Evolutionary conservation across 2,888 invertebrate species (phyloP), one percentile per base, ranked within the genome.

Genomic region (Plagiodera versicolora): DNA sequence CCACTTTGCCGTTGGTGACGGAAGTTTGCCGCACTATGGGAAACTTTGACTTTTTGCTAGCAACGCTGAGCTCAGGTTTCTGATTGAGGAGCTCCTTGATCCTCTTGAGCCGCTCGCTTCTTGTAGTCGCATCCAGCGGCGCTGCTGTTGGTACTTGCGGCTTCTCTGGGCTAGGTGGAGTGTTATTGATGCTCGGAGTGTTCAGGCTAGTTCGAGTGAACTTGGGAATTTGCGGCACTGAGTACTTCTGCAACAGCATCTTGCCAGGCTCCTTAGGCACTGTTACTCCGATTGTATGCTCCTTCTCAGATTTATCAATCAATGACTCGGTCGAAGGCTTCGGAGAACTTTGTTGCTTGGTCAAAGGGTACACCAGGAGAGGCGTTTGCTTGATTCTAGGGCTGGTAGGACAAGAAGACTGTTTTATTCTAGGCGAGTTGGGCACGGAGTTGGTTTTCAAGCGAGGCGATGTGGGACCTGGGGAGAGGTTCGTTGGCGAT

Each of bases 391-490:
- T 89, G 65, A 88, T 83, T 69, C 88, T 83, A 2, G 88, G 87
- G 60, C 87, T 87, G 28, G 87, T 85, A 28, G 87, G 79, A 39
- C 88, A 88, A 24, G 89, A 88, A 1, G 88, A 87, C 73, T 85
- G 87, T 76, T 89, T 89, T 74, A 89, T 84, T 72, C 88, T 82
- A 1, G 92, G 91, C 0, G 91, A 91, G 32, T 91, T 90, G 67
- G 91, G 91, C 68, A 90, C 89, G 67, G 91, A 89, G 20, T 88
- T 86, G 61, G 86, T 86, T 79, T 85, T 87, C 63, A 88, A 75
- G 62, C 86, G 81, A 35, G 86, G 85, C 1, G 86, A 86, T 19
- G 86, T 86, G 10, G 87, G 86, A 54, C 86, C 87, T 17, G 87
- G 86, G 2, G 86, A 85, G 60, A 85, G 75, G 11, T 60, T 83